Conservation (phyloP, 2,888 invertebrate species). For the Stratiomys singularior region DNA sequence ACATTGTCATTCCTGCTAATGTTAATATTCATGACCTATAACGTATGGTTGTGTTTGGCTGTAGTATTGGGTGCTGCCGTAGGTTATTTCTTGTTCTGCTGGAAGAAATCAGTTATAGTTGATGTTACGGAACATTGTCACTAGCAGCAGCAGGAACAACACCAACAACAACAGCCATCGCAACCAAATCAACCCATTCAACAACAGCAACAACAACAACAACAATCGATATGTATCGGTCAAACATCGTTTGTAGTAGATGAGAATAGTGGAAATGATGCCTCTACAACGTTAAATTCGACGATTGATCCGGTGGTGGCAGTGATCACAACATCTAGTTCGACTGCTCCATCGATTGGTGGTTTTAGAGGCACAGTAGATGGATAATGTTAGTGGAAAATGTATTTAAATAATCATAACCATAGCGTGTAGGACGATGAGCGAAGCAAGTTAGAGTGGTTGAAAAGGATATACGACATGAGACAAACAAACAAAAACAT, state of each 20-base stretch:
- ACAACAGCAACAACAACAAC: constrained; percentile 19
- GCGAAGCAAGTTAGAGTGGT: too few species aligned
- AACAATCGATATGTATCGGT: constrained; percentile 20
- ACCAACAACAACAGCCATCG: constrained; percentile 35
- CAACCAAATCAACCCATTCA: constrained; percentile 38
- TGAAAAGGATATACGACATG: too few species aligned
- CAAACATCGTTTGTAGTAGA: constrained; percentile 35
- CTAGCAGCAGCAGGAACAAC: constrained; percentile 66
- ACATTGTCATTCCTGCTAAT: constrained; percentile 92
- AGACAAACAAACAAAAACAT: too few species aligned
- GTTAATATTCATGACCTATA: constrained; percentile 98
- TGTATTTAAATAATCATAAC: too few species aligned
- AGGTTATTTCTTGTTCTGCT: constrained; percentile 95
- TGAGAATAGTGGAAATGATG: not conserved
- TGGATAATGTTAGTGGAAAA: not conserved
- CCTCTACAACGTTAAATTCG: not conserved
- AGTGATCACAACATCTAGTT: not conserved
- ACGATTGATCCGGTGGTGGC: not conserved
- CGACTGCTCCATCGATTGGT: not conserved
- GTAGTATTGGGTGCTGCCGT: constrained; percentile 89
- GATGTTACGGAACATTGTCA: constrained; percentile 97
- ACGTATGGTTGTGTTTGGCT: constrained; percentile 90
- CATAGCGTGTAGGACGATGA: too few species aligned
- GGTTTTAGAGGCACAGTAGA: not conserved
- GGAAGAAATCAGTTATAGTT: constrained; percentile 93